phyloP scores from a whole-genome alignment of 2,888 invertebrate genomes.

The Drosophila paramelanica region DNA sequence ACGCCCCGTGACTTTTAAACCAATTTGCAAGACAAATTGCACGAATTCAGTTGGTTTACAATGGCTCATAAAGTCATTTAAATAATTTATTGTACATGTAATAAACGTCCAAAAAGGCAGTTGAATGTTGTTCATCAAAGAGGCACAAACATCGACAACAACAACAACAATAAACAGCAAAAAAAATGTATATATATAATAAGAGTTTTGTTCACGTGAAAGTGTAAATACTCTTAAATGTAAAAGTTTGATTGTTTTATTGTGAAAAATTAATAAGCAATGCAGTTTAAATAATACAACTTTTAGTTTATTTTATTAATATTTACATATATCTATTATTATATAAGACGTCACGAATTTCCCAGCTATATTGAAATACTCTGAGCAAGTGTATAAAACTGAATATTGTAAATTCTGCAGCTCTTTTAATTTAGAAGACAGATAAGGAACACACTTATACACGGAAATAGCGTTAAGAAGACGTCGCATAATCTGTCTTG shows the following conservation, averaged over 20 bases:
- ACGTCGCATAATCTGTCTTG: background rate
- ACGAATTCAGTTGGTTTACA: constrained; percentile 25
- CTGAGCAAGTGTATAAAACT: too few species aligned
- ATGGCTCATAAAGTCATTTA: constrained; percentile 38
- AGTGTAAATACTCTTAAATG: constrained; percentile 11
- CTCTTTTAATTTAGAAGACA: background rate
- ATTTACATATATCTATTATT: too few species aligned
- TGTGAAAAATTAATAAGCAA: background rate
- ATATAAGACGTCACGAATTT: background rate
- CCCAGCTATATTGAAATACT: too few species aligned
- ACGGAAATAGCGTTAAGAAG: background rate
- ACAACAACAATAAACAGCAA: constrained; percentile 16
- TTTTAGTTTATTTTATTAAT: too few species aligned
- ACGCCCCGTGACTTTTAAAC: constrained; percentile 1
- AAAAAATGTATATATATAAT: background rate
- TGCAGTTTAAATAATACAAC: too few species aligned
- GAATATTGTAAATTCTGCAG: too few species aligned
- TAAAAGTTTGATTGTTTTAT: too few species aligned
- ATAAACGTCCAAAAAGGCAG: constrained; percentile 23
- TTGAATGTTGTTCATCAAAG: constrained; percentile 32
- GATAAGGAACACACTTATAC: background rate
- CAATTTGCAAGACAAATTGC: constrained; percentile 33
- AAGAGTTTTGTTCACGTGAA: background rate
- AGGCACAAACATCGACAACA: constrained; percentile 6
- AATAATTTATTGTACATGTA: constrained; percentile 38